Conservation (phyloP, 2,797 vertebrate species). For the Aldrovandia affinis region DNA sequence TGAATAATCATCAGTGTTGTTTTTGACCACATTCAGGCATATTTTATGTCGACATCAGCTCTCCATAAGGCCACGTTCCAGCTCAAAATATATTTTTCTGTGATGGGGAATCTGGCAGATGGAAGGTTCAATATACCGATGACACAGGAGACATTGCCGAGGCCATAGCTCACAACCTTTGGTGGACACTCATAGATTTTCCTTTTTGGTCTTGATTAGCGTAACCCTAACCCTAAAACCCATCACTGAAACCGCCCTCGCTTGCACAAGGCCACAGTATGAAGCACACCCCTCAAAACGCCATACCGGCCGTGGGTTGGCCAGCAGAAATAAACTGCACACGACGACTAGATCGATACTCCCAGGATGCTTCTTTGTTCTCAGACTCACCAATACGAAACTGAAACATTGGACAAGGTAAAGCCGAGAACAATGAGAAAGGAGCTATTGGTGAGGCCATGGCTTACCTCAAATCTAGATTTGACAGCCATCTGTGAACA, state of each 20-base stretch:
- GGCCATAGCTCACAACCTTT: too few relatives aligned
- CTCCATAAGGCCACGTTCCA: not conserved
- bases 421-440: not conserved
- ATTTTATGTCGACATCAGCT: not conserved
- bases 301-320: not conserved
- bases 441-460: not conserved
- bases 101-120: too few relatives aligned
- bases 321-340: not conserved
- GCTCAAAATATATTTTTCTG: too few relatives aligned
- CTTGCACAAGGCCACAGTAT: not conserved
- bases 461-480: not conserved
- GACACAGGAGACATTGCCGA: too few relatives aligned
- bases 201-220: conserved; percentile 57
- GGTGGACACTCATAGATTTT: conserved; percentile 45
- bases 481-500: not conserved
- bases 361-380: not conserved
- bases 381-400: not conserved
- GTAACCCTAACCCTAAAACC: not conserved
- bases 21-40: not conserved
- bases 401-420: not conserved
- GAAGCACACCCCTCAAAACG: not conserved
- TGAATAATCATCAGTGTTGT: not conserved
- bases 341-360: not conserved
- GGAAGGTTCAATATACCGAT: too few relatives aligned
- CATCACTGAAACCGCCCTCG: not conserved